Base-by-base conservation (phyloP, 2,888 invertebrate species). In the Lampropteryx suffumata region DNA sequence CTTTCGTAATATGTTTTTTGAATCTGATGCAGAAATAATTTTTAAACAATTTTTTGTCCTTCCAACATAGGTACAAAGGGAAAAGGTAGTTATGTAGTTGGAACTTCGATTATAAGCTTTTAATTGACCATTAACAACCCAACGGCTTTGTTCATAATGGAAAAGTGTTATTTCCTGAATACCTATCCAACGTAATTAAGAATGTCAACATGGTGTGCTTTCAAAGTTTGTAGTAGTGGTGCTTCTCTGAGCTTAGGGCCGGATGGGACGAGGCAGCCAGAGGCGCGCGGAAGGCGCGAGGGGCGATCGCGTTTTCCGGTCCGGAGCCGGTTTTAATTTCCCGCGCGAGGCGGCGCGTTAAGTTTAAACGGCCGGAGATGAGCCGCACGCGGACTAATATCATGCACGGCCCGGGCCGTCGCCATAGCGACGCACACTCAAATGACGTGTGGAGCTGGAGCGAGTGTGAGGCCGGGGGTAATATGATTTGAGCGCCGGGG, bases 341-440 rank as follows among this genome's bases (percentile, higher is more conserved):
- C 84, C 85, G 81, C 80, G 77, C 81, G 75, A 68, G 73, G 77
- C 69, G 71, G 71, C 78, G 82, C 81, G 82, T 82, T 86, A 83
- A 83, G 81, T 85, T 82, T 85, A 85, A 90, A 84, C 85, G 85
- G 71, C 82, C 85, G 87, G 86, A 87, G 88, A 90, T 90, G 90
- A 90, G 87, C 78, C 81, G 73, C 81, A 78, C 81, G 82, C 84
- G 84, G 79, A 86, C 87, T 89, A 89, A 89, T 89, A 84, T 89
- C 84, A 89, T 88, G 89, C 88, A 88, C 81, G 85, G 81, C 92
- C 92, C 92, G 92, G 92, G 92, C 92, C 84, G 92, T 92, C 91
- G 91, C 92, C 92, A 91, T 92, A 90, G 92, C 91, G 92, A 93
- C 92, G 92, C 91, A 91, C 91, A 90, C 91, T 91, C 91, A 92